Evolutionary conservation across 2,797 vertebrate species (phyloP).

Genomic region (Clarias platycephalus): DNA sequence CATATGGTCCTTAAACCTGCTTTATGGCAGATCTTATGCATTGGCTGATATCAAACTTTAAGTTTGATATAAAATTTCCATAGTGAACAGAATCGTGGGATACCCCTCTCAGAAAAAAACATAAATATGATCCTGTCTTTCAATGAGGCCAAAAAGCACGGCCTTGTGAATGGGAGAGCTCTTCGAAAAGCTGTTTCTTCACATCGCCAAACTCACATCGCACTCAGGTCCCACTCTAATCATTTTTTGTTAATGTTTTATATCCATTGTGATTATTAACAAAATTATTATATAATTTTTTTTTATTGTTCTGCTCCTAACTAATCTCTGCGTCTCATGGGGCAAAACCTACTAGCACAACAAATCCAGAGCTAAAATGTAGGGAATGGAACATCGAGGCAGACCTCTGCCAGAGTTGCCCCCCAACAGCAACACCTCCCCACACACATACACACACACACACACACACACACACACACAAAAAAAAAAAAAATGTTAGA

Average conservation of each 20-base stretch:
- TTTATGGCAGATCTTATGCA: neutral
- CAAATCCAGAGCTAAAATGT: slow-evolving; percentile 1
- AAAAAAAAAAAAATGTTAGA: slow-evolving; percentile 80
- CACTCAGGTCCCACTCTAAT: neutral
- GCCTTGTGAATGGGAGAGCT: neutral
- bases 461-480: slow-evolving; percentile 23
- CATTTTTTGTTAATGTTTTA: neutral
- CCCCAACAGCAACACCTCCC: neutral
- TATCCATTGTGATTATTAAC: neutral
- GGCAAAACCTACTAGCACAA: neutral
- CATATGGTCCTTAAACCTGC: neutral
- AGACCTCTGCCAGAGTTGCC: neutral
- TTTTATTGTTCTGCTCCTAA: neutral
- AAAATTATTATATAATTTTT: neutral
- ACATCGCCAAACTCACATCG: neutral
- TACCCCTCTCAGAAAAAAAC: no score
- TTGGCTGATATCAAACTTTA: neutral
- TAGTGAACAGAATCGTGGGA: neutral
- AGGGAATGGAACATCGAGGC: neutral
- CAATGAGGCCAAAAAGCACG: neutral
- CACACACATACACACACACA: slow-evolving; percentile 27
- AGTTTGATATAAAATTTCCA: neutral
- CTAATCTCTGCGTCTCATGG: neutral
- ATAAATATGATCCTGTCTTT: neutral
- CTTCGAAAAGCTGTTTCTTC: neutral